A percentile compares a stretch with the other conserved stretches of the same genome.
phyloP scores from a whole-genome alignment of 37 sponge, comb jelly and placozoan genomes.

The Ephydatia muelleri region DNA sequence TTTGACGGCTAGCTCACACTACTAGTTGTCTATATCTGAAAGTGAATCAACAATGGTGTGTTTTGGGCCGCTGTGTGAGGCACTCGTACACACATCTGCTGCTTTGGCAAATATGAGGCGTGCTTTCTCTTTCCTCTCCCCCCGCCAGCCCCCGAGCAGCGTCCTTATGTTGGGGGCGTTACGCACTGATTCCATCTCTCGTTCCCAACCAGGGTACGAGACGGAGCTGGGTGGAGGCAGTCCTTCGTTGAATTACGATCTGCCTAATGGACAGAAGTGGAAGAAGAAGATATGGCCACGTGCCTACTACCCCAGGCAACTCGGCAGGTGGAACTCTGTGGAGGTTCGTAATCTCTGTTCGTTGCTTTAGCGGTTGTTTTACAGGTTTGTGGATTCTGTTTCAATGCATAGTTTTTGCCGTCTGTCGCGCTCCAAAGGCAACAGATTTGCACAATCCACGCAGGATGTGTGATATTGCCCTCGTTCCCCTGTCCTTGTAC shows the following conservation, averaged over 20 bases:
- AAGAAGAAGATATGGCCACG: conserved; percentile 50
- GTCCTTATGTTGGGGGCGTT: neutral
- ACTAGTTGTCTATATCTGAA: too few species aligned
- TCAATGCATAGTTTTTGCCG: neutral
- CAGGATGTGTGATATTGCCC: too few species aligned
- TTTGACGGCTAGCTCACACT: too few species aligned
- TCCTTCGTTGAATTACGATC: neutral
- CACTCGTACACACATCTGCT: too few species aligned
- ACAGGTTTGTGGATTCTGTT: neutral
- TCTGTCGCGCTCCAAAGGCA: too few species aligned
- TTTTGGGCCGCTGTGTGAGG: too few species aligned
- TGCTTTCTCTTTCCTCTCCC: neutral
- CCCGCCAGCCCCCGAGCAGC: neutral
- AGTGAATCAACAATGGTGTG: too few species aligned
- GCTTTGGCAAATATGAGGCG: too few species aligned
- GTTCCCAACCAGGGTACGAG: conserved; percentile 11
- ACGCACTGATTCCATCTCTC: neutral
- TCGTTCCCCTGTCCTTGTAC: too few species aligned
- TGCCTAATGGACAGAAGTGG: conserved; percentile 18
- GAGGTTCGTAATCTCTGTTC: conserved; percentile 19
- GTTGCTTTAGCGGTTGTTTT: too few species aligned
- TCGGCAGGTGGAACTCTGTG: conserved; percentile 40
- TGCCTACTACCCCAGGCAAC: conserved; percentile 11
- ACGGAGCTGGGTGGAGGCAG: conserved; percentile 4
- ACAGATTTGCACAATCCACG: too few species aligned